Evolutionary conservation across 2,113 vertebrate species (phyloP).

Genomic region (Xiphias gladius): DNA sequence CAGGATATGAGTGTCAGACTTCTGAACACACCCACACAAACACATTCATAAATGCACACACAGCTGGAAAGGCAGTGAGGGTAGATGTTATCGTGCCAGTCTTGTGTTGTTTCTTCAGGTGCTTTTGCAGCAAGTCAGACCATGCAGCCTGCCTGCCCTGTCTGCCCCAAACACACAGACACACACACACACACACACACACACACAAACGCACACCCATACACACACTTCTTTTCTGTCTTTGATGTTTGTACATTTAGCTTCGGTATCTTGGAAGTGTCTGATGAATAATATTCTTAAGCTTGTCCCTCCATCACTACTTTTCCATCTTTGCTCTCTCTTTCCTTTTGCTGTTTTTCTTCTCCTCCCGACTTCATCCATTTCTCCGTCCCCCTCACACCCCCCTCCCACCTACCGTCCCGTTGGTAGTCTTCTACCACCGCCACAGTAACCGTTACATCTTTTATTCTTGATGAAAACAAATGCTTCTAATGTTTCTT

Average conservation of each 20-base stretch:
- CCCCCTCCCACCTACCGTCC: slow-evolving; percentile 32
- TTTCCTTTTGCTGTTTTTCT: slow-evolving; percentile 43
- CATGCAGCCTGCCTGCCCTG: slow-evolving; percentile 72
- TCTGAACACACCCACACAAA: slow-evolving; percentile 22
- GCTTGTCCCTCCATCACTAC: slow-evolving; percentile 25
- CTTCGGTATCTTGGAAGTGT: slow-evolving; percentile 60
- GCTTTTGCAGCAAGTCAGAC: slow-evolving; percentile 78
- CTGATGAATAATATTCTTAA: slow-evolving; percentile 56
- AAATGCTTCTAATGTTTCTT: neutral
- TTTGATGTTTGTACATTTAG: slow-evolving; percentile 76
- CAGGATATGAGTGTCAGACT: slow-evolving; percentile 23
- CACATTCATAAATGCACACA: slow-evolving; percentile 14
- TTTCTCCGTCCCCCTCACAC: neutral
- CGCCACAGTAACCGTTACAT: too few species aligned
- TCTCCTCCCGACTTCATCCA: slow-evolving; percentile 11
- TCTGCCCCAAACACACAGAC: slow-evolving; percentile 58
- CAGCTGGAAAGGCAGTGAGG: slow-evolving; percentile 51
- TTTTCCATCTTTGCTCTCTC: slow-evolving; percentile 24
- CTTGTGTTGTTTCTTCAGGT: slow-evolving; percentile 85
- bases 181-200: slow-evolving; percentile 44
- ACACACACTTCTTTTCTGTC: neutral
- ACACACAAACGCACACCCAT: slow-evolving; percentile 26
- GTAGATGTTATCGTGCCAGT: slow-evolving; percentile 79
- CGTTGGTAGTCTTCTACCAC: slow-evolving; percentile 64
- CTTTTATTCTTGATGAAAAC: too few species aligned